phyloP scores from a whole-genome alignment of 2,888 invertebrate species.

The Aphodius granarius region DNA sequence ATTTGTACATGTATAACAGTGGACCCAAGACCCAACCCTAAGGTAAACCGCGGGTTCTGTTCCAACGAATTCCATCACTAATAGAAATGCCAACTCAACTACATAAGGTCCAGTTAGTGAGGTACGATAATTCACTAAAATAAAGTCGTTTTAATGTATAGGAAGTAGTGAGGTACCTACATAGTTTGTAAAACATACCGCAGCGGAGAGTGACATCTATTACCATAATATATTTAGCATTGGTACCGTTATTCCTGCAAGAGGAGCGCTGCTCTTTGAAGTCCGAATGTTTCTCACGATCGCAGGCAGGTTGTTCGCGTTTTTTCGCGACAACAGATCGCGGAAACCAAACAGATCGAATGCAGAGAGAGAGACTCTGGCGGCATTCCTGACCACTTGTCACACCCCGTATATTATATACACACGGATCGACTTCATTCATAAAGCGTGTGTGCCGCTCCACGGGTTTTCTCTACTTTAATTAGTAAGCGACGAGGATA shows the following conservation, averaged over 20 bases:
- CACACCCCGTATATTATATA: constrained; percentile 6
- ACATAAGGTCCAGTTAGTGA: too few relatives aligned
- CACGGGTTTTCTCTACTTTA: neutral
- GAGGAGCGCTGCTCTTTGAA: constrained; percentile 5
- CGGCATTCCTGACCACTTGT: constrained; percentile 3
- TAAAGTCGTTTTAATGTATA: constrained; percentile 3
- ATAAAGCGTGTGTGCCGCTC: neutral
- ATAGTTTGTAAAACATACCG: constrained; percentile 7
- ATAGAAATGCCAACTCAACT: too few relatives aligned
- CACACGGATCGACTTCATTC: neutral
- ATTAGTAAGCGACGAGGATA: neutral
- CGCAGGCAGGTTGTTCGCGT: constrained; percentile 1
- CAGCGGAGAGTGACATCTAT: constrained; percentile 4
- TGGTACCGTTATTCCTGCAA: neutral
- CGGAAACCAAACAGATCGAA: neutral
- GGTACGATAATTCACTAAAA: neutral
- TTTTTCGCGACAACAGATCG: constrained; percentile 8
- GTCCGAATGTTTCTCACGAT: constrained; percentile 12
- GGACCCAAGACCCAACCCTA: too few relatives aligned
- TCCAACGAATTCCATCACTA: too few relatives aligned
- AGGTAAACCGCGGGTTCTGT: too few relatives aligned
- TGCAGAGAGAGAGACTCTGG: neutral
- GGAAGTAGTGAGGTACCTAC: too few relatives aligned
- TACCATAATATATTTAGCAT: constrained; percentile 10
- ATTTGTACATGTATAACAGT: too few relatives aligned